Evolutionary conservation across 1,140 invertebrate genomes (phyloP).

Genomic region (Calephelis virginiensis): DNA sequence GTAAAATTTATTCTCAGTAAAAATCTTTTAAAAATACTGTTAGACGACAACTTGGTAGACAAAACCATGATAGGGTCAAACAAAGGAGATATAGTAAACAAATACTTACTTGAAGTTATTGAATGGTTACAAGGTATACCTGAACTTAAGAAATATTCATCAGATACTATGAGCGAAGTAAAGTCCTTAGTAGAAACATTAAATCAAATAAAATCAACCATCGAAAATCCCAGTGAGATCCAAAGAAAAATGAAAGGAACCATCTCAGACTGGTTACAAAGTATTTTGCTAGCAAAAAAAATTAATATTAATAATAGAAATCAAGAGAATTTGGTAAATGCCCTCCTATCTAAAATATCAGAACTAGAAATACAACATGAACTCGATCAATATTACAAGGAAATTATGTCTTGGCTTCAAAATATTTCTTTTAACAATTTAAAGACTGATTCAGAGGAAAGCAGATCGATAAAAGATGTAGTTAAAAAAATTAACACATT

Average conservation of each 20-base stretch:
- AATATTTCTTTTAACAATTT: not conserved
- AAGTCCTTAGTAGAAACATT: constrained; percentile 31
- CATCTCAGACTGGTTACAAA: constrained; percentile 36
- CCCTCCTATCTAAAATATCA: constrained; percentile 25
- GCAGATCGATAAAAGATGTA: not conserved
- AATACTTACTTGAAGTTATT: not conserved
- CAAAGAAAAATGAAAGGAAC: constrained; percentile 28
- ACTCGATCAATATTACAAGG: not conserved
- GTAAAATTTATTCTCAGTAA: not conserved
- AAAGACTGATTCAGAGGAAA: not conserved
- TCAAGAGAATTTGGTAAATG: constrained; percentile 34
- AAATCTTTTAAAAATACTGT: not conserved
- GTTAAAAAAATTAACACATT: not conserved
- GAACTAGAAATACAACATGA: not conserved
- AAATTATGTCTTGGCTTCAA: not conserved
- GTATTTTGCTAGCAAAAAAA: constrained; percentile 23
- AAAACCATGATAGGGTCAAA: not conserved
- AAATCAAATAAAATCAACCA: constrained; percentile 25
- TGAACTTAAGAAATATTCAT: constrained; percentile 25
- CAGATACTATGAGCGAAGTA: constrained; percentile 26
- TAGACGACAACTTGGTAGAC: not conserved
- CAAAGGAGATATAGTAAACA: not conserved
- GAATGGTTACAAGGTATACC: constrained; percentile 32
- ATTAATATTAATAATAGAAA: constrained; percentile 23
- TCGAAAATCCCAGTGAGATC: constrained; percentile 17